A percentile compares a stretch with the other conserved stretches of the same genome.
phyloP scores from a whole-genome alignment of 2,888 invertebrate genomes.

The Tanytarsus gracilentus region DNA sequence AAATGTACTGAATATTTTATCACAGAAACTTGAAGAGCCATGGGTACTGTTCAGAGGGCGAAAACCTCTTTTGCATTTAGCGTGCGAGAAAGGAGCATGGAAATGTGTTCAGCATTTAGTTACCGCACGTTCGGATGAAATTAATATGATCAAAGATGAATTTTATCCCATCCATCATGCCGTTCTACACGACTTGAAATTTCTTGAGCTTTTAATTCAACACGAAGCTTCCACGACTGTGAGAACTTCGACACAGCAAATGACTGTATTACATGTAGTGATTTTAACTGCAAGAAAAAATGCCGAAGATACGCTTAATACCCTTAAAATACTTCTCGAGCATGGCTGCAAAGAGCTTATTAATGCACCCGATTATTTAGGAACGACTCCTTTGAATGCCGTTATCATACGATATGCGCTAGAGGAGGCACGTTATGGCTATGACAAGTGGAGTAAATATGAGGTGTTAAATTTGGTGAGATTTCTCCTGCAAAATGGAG shows the following conservation, averaged over 20 bases:
- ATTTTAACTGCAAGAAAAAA: slow-evolving; percentile 60
- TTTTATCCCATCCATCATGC: slow-evolving; percentile 71
- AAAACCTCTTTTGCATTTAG: slow-evolving; percentile 57
- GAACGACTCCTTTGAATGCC: slow-evolving; percentile 64
- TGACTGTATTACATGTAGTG: slow-evolving; percentile 60
- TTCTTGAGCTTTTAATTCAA: slow-evolving; percentile 54
- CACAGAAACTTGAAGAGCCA: slow-evolving; percentile 59
- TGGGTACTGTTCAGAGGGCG: slow-evolving; percentile 50
- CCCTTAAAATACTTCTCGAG: slow-evolving; percentile 58
- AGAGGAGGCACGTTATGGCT: slow-evolving; percentile 58
- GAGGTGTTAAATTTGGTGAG: slow-evolving; percentile 61
- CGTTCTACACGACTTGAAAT: slow-evolving; percentile 60
- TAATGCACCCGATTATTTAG: slow-evolving; percentile 61
- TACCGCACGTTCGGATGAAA: slow-evolving; percentile 56
- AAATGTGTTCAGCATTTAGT: slow-evolving; percentile 59
- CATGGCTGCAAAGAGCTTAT: slow-evolving; percentile 64
- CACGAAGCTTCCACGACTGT: slow-evolving; percentile 64
- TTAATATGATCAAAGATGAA: slow-evolving; percentile 62
- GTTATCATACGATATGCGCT: slow-evolving; percentile 55
- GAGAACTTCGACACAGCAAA: slow-evolving; percentile 60
- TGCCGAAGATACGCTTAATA: slow-evolving; percentile 60
- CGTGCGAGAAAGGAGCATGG: slow-evolving; percentile 64
- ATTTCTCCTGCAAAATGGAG: slow-evolving; percentile 53
- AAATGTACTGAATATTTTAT: slow-evolving; percentile 55
- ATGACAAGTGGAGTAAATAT: slow-evolving; percentile 65